Conservation (phyloP, 2,113 vertebrate species). For the Rhea americana region DNA sequence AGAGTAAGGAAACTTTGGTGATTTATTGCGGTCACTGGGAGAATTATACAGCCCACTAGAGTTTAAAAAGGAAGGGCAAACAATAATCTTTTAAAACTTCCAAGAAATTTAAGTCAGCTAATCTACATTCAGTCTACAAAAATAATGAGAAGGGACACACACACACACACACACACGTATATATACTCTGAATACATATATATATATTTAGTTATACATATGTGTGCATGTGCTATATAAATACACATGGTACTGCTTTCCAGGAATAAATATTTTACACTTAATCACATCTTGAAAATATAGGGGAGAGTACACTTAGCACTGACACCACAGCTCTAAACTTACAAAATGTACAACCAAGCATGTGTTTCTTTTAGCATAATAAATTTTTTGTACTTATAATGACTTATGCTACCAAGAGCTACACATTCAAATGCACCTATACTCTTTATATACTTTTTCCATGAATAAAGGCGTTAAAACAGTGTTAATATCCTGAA, state of each 20-base stretch:
- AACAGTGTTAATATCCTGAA: neutral
- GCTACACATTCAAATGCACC: neutral
- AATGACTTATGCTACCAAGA: neutral
- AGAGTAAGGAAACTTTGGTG: constrained; percentile 84
- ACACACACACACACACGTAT: neutral
- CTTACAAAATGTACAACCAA: neutral
- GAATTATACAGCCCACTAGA: constrained; percentile 85
- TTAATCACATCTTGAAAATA: neutral
- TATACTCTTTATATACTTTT: neutral
- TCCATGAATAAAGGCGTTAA: neutral
- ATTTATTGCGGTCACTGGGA: constrained; percentile 81
- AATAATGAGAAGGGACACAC: neutral
- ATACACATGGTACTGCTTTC: neutral
- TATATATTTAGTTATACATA: rapidly evolving
- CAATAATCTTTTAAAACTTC: neutral
- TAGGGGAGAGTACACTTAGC: neutral
- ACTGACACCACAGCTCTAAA: neutral
- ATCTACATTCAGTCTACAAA: neutral
- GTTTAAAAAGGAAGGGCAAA: constrained; percentile 30
- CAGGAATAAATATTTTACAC: neutral
- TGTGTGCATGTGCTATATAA: neutral
- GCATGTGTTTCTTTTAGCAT: neutral
- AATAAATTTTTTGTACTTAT: neutral
- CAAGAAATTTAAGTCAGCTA: neutral
- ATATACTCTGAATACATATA: no score